phyloP scores from a whole-genome alignment of 2,888 invertebrate species.

The Chironomus tentans region DNA sequence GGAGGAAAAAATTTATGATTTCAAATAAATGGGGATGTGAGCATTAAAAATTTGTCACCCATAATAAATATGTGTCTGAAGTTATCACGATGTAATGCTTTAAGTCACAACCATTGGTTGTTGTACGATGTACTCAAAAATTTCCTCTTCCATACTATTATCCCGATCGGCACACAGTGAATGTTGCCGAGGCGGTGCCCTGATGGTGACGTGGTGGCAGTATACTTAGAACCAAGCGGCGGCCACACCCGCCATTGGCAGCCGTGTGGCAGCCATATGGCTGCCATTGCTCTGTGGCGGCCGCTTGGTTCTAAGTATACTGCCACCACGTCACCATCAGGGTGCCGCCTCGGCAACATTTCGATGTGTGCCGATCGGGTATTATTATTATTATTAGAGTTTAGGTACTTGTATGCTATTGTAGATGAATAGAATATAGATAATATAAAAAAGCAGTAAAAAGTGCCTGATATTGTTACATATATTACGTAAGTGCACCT shows the following conservation, averaged over 20 bases:
- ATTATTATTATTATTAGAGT: neutral
- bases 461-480: neutral
- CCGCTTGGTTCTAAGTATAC: no score
- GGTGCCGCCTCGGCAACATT: no score
- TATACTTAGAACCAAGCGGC: no score
- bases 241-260: no score
- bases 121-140: neutral
- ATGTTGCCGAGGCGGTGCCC: no score
- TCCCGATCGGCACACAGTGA: no score
- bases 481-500: neutral
- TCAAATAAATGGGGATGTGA: constrained; percentile 19
- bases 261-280: no score
- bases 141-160: neutral
- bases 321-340: no score
- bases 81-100: constrained; percentile 12
- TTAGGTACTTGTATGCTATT: neutral
- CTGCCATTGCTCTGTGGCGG: no score
- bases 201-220: no score
- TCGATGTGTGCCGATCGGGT: no score
- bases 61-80: constrained; percentile 21
- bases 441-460: neutral
- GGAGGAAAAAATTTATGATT: constrained; percentile 22
- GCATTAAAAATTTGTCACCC: constrained; percentile 27
- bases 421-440: neutral
- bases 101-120: neutral